Base-by-base conservation (phyloP, 2,797 vertebrate species). In the Bovichtus variegatus region DNA sequence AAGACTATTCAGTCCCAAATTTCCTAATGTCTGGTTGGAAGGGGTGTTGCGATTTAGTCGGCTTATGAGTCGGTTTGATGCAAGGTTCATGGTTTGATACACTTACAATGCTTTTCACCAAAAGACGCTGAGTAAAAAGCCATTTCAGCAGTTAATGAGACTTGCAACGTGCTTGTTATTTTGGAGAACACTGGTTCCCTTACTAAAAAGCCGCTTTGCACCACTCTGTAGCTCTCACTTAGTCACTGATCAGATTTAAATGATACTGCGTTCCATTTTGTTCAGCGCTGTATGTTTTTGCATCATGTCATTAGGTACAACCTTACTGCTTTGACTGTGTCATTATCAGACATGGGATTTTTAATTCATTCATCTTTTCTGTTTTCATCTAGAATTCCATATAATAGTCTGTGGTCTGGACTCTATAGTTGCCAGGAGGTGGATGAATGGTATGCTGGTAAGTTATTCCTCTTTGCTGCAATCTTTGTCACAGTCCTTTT, bases 361-460 rank as follows among this genome's bases (percentile, higher is more conserved):
- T 29, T 25, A 51, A 85, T 84, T 53, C 7, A 36, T 66, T 36
- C 0, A 58, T 70, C 38, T 67, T n/a, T 36, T 70, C 5, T 86
- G 16, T 86, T 38, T 74, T 88, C 29, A 58, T 60, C 1, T 87
- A 98, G 97, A 98, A 82, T 99, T 99, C 93, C 97, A 98, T 89
- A 97, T 98, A 74, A 96, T 98, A 79, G 96, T 98, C 16, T 98
- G 97, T 94, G 97, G 97, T 44, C 89, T 99, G 88, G 97, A 98
- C 87, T 99, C 97, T 36, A 91, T 98, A 83, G 89, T 98, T 88
- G 97, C 97, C 88, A 95, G 97, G 93, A 96, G 97, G 90, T 98
- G 97, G 97, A 96, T 98, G 91, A 98, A 98, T 90, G 97, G 97
- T 76, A 98, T 98, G 97, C 95, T 98, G 96, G 97, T 98, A 96